Percentiles rank a stretch among this genome's conserved stretches.
phyloP scores from a whole-genome alignment of 2,113 vertebrate genomes.

The Channa argus region DNA sequence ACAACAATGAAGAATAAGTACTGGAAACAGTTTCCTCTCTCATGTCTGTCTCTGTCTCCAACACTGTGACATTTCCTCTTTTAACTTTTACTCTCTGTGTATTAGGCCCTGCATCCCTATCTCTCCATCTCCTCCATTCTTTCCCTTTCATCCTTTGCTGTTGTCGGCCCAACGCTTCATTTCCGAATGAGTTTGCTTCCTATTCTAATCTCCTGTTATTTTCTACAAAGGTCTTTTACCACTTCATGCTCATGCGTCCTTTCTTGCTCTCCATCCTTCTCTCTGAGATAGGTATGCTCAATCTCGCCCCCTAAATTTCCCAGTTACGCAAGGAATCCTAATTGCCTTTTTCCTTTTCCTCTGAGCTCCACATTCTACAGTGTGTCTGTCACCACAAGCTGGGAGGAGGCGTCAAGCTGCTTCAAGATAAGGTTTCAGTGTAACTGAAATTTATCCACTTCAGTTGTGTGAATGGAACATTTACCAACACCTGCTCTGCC shows the following conservation, averaged over 20 bases:
- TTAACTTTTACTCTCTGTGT: slow-evolving; percentile 42
- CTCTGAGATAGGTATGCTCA: slow-evolving; percentile 79
- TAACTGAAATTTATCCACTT: not conserved
- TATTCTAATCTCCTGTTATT: slow-evolving; percentile 81
- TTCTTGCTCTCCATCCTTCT: slow-evolving; percentile 38
- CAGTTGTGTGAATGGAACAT: slow-evolving; percentile 28
- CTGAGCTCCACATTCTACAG: slow-evolving; percentile 30
- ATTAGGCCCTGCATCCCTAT: slow-evolving; percentile 40
- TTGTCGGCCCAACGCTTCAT: slow-evolving; percentile 51
- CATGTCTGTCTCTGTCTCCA: slow-evolving; percentile 24
- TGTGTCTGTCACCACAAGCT: slow-evolving; percentile 34
- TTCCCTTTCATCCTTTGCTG: slow-evolving; percentile 70
- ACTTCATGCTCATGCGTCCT: slow-evolving; percentile 50
- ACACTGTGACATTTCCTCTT: slow-evolving; percentile 63
- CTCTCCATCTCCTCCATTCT: slow-evolving; percentile 48
- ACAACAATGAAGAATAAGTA: slow-evolving; percentile 27
- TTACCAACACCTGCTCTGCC: slow-evolving; percentile 6
- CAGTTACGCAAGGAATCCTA: slow-evolving; percentile 79
- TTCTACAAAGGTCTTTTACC: slow-evolving; percentile 67
- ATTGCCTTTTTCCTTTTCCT: slow-evolving; percentile 79
- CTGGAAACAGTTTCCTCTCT: slow-evolving; percentile 37
- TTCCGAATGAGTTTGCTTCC: slow-evolving; percentile 76
- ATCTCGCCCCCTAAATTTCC: slow-evolving; percentile 78
- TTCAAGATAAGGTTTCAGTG: slow-evolving; percentile 10
- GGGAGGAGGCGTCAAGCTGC: slow-evolving; percentile 15